These are phyloP conservation scores for Cephus runcator DNA, from an alignment of 2,888 invertebrate species.

Conservation along the genomic window DNA sequence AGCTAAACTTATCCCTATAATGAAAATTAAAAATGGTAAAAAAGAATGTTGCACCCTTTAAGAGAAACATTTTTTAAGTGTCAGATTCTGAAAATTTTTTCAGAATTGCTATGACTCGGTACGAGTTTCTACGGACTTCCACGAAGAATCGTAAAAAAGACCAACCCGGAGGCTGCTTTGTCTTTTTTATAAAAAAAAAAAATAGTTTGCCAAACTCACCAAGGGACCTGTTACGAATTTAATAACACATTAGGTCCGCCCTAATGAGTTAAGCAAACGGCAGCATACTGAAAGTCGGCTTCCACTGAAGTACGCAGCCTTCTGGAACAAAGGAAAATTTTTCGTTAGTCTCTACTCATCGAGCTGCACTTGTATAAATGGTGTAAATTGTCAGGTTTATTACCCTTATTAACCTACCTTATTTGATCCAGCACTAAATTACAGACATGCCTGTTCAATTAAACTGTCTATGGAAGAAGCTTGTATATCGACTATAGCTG, in stretches of 20 bases:
- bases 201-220: constrained; percentile 15
- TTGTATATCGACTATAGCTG: no score
- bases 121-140: neutral
- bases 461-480: no score
- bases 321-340: constrained; percentile 39
- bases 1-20: no score
- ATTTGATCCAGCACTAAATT: no score
- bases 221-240: constrained; percentile 35
- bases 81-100: neutral
- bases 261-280: constrained; percentile 45
- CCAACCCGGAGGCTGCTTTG: neutral
- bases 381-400: no score
- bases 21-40: no score
- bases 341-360: constrained; percentile 22
- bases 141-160: constrained; percentile 9
- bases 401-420: no score
- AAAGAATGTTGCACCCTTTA: no score
- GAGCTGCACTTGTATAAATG: no score
- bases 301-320: constrained; percentile 11
- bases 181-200: neutral
- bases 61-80: no score
- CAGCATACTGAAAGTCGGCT: constrained; percentile 13
- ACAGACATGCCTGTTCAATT: no score
- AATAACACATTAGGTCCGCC: constrained; percentile 44
- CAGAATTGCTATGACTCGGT: no score